Evolutionary conservation across 2,797 vertebrate genomes (phyloP).

Genomic region (Tinamus major): DNA sequence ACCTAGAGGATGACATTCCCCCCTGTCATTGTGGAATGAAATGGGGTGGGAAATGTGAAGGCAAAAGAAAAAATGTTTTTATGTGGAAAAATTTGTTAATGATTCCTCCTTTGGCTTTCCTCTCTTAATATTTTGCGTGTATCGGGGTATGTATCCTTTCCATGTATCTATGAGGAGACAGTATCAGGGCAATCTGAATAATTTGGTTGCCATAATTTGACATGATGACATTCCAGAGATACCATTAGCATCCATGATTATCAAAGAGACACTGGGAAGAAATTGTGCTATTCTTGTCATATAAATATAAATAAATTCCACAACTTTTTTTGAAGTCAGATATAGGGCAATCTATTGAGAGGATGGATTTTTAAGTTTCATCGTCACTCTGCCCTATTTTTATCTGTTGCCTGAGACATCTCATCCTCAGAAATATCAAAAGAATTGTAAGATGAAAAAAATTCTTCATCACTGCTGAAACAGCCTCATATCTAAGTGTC

Average conservation of each 20-base stretch:
- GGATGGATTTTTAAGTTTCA: conserved; percentile 52
- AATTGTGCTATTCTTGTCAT: conserved; percentile 55
- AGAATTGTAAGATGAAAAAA: conserved; percentile 47
- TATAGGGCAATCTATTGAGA: conserved; percentile 28
- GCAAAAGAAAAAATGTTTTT: conserved; percentile 42
- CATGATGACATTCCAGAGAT: conserved; percentile 32
- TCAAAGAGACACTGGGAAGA: conserved; percentile 52
- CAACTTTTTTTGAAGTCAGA: conserved; percentile 58
- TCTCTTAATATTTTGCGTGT: not conserved
- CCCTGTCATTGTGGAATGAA: conserved; percentile 2
- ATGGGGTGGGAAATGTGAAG: conserved; percentile 52
- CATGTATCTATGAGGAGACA: conserved; percentile 26
- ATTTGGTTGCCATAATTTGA: conserved; percentile 47
- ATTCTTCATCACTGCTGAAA: conserved; percentile 46
- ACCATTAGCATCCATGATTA: conserved; percentile 69
- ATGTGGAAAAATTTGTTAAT: conserved; percentile 60
- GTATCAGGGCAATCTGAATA: conserved; percentile 21
- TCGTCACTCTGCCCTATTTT: conserved; percentile 12
- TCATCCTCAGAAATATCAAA: conserved; percentile 61
- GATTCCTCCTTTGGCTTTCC: conserved; percentile 35
- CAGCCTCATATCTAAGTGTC: conserved; percentile 42
- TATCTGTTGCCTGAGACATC: conserved; percentile 46
- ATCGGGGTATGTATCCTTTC: not conserved
- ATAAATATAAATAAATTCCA: conserved; percentile 63
- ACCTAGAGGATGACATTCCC: conserved; percentile 42